A percentile compares a stretch with the other conserved stretches of the same genome.
These are phyloP conservation scores for Alviniconcha marisindica DNA, from an alignment of 1,140 invertebrate genomes.

Conservation along the genomic window DNA sequence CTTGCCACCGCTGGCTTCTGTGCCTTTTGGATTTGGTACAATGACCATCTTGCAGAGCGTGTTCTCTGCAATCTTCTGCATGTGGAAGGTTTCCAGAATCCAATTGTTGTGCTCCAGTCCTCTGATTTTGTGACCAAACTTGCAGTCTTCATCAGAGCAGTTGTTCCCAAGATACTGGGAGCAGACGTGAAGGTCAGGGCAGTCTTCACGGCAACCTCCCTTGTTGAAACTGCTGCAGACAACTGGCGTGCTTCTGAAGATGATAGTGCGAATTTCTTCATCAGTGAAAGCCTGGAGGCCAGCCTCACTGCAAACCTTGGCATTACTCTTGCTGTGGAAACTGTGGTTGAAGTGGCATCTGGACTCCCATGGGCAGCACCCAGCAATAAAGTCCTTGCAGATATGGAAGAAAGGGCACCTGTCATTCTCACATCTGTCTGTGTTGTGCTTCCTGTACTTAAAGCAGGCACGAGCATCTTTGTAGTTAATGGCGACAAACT, in stretches of 20 bases:
- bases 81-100: neutral
- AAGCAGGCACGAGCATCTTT: neutral
- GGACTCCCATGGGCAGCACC: neutral
- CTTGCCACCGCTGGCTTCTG: neutral
- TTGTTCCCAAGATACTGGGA: neutral
- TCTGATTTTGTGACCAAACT: neutral
- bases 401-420: constrained; percentile 12
- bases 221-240: constrained; percentile 19
- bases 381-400: constrained; percentile 10
- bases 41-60: constrained; percentile 1
- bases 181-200: constrained; percentile 17
- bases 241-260: neutral
- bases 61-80: neutral
- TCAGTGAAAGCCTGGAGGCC: neutral
- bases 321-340: neutral
- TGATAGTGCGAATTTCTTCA: constrained; percentile 3
- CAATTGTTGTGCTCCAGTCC: constrained; percentile 7
- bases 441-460: constrained; percentile 14
- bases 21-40: neutral
- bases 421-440: neutral
- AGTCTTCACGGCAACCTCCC: neutral
- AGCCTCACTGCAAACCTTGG: neutral
- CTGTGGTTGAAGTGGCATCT: constrained; percentile 13
- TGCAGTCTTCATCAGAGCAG: constrained; percentile 21
- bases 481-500: constrained; percentile 4